phyloP scores from a whole-genome alignment of 2,888 invertebrate genomes.

The Euspilapteryx auroguttella region DNA sequence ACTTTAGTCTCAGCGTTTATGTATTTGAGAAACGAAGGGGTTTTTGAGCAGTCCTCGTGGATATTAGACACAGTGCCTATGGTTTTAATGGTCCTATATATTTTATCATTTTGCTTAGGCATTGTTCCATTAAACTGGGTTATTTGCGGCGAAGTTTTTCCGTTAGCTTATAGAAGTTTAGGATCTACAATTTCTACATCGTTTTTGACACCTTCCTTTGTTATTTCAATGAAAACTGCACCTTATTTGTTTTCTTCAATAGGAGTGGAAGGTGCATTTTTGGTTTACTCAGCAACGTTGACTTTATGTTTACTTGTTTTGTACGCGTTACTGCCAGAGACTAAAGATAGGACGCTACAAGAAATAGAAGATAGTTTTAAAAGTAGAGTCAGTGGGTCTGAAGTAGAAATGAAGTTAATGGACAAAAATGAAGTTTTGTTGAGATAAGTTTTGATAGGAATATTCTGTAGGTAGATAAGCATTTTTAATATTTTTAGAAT shows the following conservation, averaged over 20 bases:
- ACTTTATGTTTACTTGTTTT: constrained; percentile 32
- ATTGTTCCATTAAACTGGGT: constrained; percentile 49
- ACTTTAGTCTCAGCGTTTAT: constrained; percentile 33
- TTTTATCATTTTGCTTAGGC: constrained; percentile 42
- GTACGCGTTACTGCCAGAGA: constrained; percentile 39
- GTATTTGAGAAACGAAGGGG: constrained; percentile 30
- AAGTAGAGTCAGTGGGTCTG: constrained; percentile 24
- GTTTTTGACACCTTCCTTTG: constrained; percentile 42
- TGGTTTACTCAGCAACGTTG: constrained; percentile 38
- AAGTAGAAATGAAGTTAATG: constrained; percentile 39
- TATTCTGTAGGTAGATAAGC: too few relatives aligned
- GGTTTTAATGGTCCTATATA: constrained; percentile 38
- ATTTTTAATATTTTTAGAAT: too few relatives aligned
- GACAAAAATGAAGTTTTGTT: constrained; percentile 15
- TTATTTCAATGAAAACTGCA: constrained; percentile 52
- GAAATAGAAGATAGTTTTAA: constrained; percentile 51
- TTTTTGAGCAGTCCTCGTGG: constrained; percentile 26
- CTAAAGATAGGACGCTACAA: constrained; percentile 45
- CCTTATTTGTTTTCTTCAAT: constrained; percentile 43
- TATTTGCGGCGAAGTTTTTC: constrained; percentile 51
- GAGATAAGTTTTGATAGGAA: too few relatives aligned
- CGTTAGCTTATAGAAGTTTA: constrained; percentile 44
- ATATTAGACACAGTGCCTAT: constrained; percentile 33
- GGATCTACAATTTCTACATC: constrained; percentile 47
- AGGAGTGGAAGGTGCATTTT: constrained; percentile 44